phyloP scores from a whole-genome alignment of 2,888 invertebrate genomes.

The Melitaea athalia region DNA sequence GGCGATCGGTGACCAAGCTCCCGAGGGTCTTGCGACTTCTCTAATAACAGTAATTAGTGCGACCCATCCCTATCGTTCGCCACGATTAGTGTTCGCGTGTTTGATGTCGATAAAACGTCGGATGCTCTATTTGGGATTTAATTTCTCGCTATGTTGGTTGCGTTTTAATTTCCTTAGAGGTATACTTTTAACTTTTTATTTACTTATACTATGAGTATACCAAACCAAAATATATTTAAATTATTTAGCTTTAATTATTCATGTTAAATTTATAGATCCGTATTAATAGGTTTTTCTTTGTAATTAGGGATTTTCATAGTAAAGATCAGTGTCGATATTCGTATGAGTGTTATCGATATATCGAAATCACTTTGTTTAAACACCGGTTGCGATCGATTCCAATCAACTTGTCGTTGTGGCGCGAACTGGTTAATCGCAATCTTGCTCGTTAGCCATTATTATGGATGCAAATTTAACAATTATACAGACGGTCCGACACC shows the following conservation, averaged over 20 bases:
- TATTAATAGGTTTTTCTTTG: neutral
- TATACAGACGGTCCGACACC: slow-evolving; percentile 53
- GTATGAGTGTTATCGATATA: slow-evolving; percentile 22
- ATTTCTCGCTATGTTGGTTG: slow-evolving; percentile 47
- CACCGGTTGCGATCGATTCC: slow-evolving; percentile 38
- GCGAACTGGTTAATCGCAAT: slow-evolving; percentile 73
- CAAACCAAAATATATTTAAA: too few species aligned
- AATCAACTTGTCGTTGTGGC: slow-evolving; percentile 67
- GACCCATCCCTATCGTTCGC: slow-evolving; percentile 57
- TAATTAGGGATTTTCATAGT: neutral
- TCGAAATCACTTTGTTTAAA: slow-evolving; percentile 23
- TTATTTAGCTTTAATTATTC: too few species aligned
- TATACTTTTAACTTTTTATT: slow-evolving; percentile 17
- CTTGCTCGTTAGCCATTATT: slow-evolving; percentile 72
- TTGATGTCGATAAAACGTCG: slow-evolving; percentile 43
- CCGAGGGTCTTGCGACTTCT: slow-evolving; percentile 59
- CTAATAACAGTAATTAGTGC: slow-evolving; percentile 75
- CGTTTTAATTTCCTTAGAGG: slow-evolving; percentile 39
- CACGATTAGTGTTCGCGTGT: slow-evolving; percentile 44
- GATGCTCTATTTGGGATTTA: slow-evolving; percentile 36
- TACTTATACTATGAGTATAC: neutral
- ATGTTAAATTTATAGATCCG: neutral
- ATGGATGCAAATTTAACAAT: slow-evolving; percentile 77
- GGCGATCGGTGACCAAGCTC: slow-evolving; percentile 53
- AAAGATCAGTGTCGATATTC: slow-evolving; percentile 22